These are phyloP conservation scores for Amphipoea lucens DNA, from an alignment of 2,888 invertebrate genomes.

Conservation along the genomic window DNA sequence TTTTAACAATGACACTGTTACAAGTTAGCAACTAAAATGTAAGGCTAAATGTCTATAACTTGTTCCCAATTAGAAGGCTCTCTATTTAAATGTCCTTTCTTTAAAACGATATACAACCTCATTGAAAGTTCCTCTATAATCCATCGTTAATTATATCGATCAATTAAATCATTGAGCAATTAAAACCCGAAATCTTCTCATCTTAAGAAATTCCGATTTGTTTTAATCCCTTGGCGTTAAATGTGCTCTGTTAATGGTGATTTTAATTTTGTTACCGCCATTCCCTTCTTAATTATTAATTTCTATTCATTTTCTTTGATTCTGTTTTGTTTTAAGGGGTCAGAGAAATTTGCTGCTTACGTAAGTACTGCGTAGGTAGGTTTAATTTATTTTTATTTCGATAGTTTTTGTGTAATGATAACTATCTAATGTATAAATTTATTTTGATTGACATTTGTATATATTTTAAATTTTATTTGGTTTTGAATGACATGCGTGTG, in stretches of 20 bases:
- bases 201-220: slow-evolving; percentile 43
- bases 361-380: slow-evolving; percentile 16
- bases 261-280: slow-evolving; percentile 49
- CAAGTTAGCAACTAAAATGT: not conserved
- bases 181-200: slow-evolving; percentile 3
- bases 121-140: not conserved
- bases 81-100: not conserved
- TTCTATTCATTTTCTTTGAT: slow-evolving; percentile 44
- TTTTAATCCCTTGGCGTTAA: slow-evolving; percentile 52
- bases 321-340: slow-evolving; percentile 21
- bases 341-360: slow-evolving; percentile 26
- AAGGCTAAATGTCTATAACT: not conserved
- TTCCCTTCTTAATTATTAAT: slow-evolving; percentile 43
- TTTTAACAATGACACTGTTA: not conserved
- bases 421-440: not conserved
- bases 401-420: not conserved
- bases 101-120: not conserved
- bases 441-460: no score
- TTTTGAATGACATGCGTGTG: no score
- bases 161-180: slow-evolving; percentile 44
- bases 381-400: slow-evolving; percentile 2
- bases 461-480: no score
- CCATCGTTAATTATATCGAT: slow-evolving; percentile 31
- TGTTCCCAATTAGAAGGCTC: not conserved
- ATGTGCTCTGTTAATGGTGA: slow-evolving; percentile 46